Base-by-base conservation (phyloP, 2,888 invertebrate species). In the Lydus trimaculatus region DNA sequence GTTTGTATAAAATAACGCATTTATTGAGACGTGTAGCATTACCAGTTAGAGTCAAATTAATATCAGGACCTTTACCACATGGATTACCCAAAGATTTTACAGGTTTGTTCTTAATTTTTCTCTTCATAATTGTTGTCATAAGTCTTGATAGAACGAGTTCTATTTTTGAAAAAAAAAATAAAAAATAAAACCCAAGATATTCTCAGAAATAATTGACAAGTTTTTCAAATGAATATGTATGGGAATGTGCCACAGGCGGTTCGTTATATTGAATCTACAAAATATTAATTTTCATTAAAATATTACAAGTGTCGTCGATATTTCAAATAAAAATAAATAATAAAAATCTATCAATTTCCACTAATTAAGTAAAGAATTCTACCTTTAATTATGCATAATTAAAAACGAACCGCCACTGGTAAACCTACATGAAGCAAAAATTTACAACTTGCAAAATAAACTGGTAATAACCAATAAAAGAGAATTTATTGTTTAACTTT, bases 81-180 rank as follows among this genome's bases (percentile, higher is more conserved):
- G 89, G 88, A 75, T 86, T 89, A 85, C 88, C 89, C 79, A 88
- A 89, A 83, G 89, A 89, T 81, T 90, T 90, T 82, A 89, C 90
- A 85, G 90, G 91, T 90, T 77, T 80, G 81, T 74, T 25, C 17
- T 33, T 20, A n/a, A n/a, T n/a, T n/a, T n/a, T n/a, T n/a, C n/a
- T n/a, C n/a, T 31, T 63, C 17, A 58, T 28, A 39, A 63, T n/a
- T 33, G 28, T n/a, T n/a, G n/a, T n/a, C n/a, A n/a, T n/a, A n/a
- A 15, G 23, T 28, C 20, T 60, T 43, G 56, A 36, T 56, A 7
- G 39, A 20, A 59, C 17, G 25, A 61, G 64, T 58, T 66, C 36
- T 64, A 60, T 61, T 36, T 31, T n/a, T n/a, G n/a, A n/a, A 60
- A 28, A 58, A 61, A 67, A 61, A 33, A 43, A 17, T 13, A 36